phyloP scores from a whole-genome alignment of 2,113 vertebrate genomes.

The Sus scrofa region DNA sequence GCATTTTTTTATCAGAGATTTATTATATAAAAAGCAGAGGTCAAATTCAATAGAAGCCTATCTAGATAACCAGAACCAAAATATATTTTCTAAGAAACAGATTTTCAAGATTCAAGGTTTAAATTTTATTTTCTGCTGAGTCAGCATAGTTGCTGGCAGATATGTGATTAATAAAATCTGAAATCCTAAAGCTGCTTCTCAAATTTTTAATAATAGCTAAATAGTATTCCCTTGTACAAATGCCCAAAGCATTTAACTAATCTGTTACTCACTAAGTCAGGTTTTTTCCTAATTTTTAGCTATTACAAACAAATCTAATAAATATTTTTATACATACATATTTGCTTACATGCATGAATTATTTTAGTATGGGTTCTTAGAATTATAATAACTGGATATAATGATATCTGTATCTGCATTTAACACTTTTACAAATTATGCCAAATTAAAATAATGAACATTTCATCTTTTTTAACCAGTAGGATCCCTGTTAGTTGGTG shows the following conservation, averaged over 20 bases:
- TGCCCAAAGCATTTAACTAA: not conserved
- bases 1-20: not conserved
- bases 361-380: not conserved
- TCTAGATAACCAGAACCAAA: not conserved
- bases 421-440: not conserved
- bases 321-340: not conserved
- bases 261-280: not conserved
- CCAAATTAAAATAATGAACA: not conserved
- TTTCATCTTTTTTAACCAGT: not conserved
- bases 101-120: not conserved
- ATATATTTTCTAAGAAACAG: not conserved
- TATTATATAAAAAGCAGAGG: not conserved
- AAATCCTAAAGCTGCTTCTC: not conserved
- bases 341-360: not conserved
- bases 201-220: not conserved
- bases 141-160: not conserved
- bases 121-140: not conserved
- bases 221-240: not conserved
- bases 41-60: not conserved
- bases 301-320: not conserved
- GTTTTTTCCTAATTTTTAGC: not conserved
- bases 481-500: rapidly evolving
- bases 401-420: not conserved
- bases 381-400: not conserved
- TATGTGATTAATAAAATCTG: not conserved